Conservation (phyloP, 2,888 invertebrate species). For the Blera fallax region DNA sequence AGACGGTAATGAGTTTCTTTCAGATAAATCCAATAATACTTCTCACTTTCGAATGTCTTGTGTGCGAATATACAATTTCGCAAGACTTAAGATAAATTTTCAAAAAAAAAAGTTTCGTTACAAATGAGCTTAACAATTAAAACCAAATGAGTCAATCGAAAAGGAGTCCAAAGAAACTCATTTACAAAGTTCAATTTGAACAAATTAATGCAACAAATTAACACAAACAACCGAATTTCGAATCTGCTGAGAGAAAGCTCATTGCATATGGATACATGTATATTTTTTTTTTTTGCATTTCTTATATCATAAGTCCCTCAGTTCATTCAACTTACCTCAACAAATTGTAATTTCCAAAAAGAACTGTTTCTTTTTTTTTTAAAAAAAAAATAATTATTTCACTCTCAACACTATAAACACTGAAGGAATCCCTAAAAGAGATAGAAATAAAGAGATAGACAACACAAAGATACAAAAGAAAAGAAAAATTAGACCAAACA, state of each 20-base stretch:
- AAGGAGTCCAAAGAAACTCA: neutral
- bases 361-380: neutral
- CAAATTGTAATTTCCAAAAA: constrained; percentile 1
- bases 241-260: constrained; percentile 51
- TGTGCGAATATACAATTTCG: neutral
- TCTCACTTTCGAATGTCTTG: neutral
- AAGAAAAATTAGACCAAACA: constrained; percentile 35
- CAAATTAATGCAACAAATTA: constrained; percentile 10
- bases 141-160: neutral
- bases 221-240: constrained; percentile 13
- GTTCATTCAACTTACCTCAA: constrained; percentile 68
- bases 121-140: constrained; percentile 20
- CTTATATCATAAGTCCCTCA: constrained; percentile 1
- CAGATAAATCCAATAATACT: neutral
- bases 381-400: too few species aligned
- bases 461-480: neutral
- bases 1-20: neutral
- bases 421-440: constrained; percentile 28
- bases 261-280: constrained; percentile 23
- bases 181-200: neutral
- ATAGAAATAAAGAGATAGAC: neutral
- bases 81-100: neutral
- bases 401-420: constrained; percentile 24
- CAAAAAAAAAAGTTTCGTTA: neutral
- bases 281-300: neutral